A percentile compares a stretch with the other conserved stretches of the same genome.
Conservation (phyloP, 1,140 invertebrate species). For the Parasteatoda tepidariorum region DNA sequence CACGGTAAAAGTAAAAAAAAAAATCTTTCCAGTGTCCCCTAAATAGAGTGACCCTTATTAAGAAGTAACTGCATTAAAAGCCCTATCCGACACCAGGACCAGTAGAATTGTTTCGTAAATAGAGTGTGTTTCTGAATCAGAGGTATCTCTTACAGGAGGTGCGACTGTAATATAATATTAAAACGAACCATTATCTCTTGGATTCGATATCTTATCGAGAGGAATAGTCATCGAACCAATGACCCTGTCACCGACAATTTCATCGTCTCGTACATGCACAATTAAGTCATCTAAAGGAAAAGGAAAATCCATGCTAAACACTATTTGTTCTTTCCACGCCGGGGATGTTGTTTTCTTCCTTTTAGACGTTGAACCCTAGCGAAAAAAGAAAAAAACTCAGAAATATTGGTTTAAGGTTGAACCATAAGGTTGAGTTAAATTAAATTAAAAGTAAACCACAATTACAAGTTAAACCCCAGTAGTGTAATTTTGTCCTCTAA, state of each 20-base stretch:
- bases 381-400: not conserved
- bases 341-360: not conserved
- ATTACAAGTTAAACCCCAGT: not conserved
- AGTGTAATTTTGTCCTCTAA: not conserved
- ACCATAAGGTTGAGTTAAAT: not conserved
- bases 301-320: constrained; percentile 18
- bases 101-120: too few species aligned
- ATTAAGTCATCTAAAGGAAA: not conserved
- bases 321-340: constrained; percentile 6
- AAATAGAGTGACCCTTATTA: too few species aligned
- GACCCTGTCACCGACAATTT: not conserved
- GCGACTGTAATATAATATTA: not conserved
- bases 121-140: not conserved
- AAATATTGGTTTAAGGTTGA: not conserved
- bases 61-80: too few species aligned
- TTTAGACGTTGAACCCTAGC: constrained; percentile 7
- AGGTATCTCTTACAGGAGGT: not conserved
- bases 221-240: not conserved
- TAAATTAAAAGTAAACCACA: not conserved
- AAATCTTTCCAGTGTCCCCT: too few species aligned
- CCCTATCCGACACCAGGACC: too few species aligned
- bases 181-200: not conserved
- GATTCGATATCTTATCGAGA: constrained; percentile 12
- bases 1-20: too few species aligned
- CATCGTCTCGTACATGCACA: constrained; percentile 10